Percentiles rank a stretch among this genome's conserved stretches.
These are phyloP conservation scores for Leguminivora glycinivorella DNA, from an alignment of 1,140 invertebrate species.

Conservation along the genomic window DNA sequence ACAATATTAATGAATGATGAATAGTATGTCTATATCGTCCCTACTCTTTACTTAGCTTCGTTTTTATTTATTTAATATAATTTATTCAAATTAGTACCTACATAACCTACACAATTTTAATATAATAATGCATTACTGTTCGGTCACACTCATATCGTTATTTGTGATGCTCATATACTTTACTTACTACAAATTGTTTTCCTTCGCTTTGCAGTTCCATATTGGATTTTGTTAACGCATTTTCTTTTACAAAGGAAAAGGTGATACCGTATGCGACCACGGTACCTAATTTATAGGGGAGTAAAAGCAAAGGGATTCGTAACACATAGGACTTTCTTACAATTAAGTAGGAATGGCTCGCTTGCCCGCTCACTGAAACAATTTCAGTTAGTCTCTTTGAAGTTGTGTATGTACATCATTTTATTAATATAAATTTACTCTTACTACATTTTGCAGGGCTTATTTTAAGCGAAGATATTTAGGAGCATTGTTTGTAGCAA, in stretches of 20 bases:
- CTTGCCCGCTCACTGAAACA: slow-evolving; percentile 15
- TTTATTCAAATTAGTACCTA: no score
- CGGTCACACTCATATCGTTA: neutral
- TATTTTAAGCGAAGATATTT: neutral
- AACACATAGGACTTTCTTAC: neutral
- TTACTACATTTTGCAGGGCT: neutral
- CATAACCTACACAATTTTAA: no score
- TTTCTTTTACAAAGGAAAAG: slow-evolving; percentile 20
- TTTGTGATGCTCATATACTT: neutral
- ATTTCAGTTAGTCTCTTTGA: slow-evolving; percentile 19
- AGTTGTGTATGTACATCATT: slow-evolving; percentile 33
- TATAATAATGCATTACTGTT: neutral
- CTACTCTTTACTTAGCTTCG: no score
- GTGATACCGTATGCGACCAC: neutral
- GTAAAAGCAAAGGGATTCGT: neutral
- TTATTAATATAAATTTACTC: neutral
- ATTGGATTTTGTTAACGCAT: slow-evolving; percentile 15
- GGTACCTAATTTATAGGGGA: neutral
- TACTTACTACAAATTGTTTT: neutral
- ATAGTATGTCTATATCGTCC: no score
- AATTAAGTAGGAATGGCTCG: neutral
- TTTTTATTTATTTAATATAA: no score
- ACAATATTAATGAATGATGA: no score
- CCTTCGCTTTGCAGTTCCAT: slow-evolving; percentile 10
- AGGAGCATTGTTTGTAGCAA: neutral